Base-by-base conservation (phyloP, 1,140 invertebrate genomes). In the Euwallacea fornicatus region DNA sequence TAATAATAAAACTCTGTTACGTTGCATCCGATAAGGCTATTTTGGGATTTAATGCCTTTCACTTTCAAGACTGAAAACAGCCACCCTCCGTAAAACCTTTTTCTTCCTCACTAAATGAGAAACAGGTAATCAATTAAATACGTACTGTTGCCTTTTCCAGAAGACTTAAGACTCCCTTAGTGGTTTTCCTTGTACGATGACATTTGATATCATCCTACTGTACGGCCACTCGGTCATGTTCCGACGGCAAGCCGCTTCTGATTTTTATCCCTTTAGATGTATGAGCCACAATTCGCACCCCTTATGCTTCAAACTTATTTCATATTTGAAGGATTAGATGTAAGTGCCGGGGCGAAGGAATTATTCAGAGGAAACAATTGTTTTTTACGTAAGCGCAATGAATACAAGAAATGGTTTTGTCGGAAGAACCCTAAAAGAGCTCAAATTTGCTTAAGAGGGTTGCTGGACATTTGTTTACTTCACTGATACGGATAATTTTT, bases 201-300 rank as follows among this genome's bases (percentile, higher is more conserved):
- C 67, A 69, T 62, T 60, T 59, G 67, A 69, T 69, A 61, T 69
- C 67, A 69, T 69, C 64, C 65, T 15, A 53, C 44, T 61, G 50
- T 62, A 69, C 67, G 67, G 67, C 58, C 67, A 69, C 67, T 69
- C 67, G 67, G 67, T 69, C 67, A 69, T 69, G 67, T 69, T 62
- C 67, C 59, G 67, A 54, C 67, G 67, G 67, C 59, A 55, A 69
- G 67, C 67, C 9, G 67, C 67, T 69, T 69, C 56, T 62, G 67
- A 62, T 69, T 69, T 69, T 69, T 69, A 69, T 69, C 67, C 67
- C 59, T 60, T 69, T 44, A 69, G 59, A 69, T 69, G 59, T 69
- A 69, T 62, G 67, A 62, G 67, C 59, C 59, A 54, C 60, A 59
- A 60, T 68, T 68, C 66, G 21, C 21, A 33, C 21, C 21, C 66